These are phyloP conservation scores for Leistus spinibarbis DNA, from an alignment of 2,888 invertebrate genomes.

Conservation along the genomic window DNA sequence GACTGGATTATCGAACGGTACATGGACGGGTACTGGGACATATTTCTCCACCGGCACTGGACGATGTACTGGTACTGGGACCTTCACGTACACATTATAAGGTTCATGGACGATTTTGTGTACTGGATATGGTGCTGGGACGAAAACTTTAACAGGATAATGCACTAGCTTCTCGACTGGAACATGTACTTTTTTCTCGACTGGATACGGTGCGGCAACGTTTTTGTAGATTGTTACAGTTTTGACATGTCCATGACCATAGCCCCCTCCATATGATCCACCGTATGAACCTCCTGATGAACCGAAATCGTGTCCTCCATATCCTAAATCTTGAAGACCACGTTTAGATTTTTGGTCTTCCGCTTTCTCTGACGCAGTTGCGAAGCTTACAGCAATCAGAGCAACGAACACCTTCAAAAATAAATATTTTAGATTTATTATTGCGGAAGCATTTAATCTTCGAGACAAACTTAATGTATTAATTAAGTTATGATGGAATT, in stretches of 20 bases:
- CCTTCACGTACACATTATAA: slow-evolving; percentile 66
- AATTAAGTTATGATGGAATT: too few relatives aligned
- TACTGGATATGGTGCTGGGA: slow-evolving; percentile 66
- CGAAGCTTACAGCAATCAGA: slow-evolving; percentile 68
- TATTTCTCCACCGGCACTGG: slow-evolving; percentile 77
- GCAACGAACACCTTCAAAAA: slow-evolving; percentile 68
- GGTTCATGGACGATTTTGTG: slow-evolving; percentile 72
- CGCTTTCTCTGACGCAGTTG: slow-evolving; percentile 62
- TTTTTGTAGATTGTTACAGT: slow-evolving; percentile 66
- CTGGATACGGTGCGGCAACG: slow-evolving; percentile 68
- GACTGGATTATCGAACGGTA: slow-evolving; percentile 63
- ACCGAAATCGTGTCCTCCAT: slow-evolving; percentile 54
- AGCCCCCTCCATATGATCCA: slow-evolving; percentile 4
- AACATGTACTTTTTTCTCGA: slow-evolving; percentile 69
- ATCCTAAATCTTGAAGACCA: slow-evolving; percentile 72
- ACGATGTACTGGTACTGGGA: slow-evolving; percentile 54
- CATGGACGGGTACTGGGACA: slow-evolving; percentile 71
- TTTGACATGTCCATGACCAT: slow-evolving; percentile 41
- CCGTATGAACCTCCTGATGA: slow-evolving; percentile 40
- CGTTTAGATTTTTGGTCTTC: slow-evolving; percentile 69
- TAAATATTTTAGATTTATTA: not conserved
- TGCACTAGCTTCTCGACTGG: slow-evolving; percentile 61
- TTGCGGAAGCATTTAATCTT: not conserved
- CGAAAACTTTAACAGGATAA: slow-evolving; percentile 52
- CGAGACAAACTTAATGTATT: too few relatives aligned